Evolutionary conservation across 1,140 invertebrate genomes (phyloP), one percentile per base, ranked within the genome.

Genomic region (Lanistes nyassanus): DNA sequence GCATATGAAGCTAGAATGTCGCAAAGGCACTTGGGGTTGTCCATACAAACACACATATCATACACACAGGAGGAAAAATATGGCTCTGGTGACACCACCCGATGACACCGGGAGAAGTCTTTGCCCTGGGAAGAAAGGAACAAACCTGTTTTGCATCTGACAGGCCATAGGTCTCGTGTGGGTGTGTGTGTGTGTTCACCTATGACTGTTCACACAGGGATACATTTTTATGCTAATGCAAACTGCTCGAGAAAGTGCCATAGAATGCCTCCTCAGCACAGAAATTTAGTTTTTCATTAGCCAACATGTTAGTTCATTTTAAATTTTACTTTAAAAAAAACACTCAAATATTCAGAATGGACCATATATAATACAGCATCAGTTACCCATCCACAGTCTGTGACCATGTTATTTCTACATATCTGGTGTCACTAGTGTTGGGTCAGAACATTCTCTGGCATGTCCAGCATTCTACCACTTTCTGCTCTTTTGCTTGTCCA

Each of bases 1-100:
- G 95, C 94, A 86, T 98, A 98, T 0, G 96, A 95, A 66, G 93
- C 93, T 68, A 97, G 92, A 70, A 95, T 94, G 82, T 97, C 95
- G 89, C 96, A 98, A 84, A 97, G 94, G 86, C 96, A 98, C 71
- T 92, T 91, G 47, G 91, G 89, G 11, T 92, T 91, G 26, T 91
- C 91, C 6, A 92, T 92, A 90, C 96, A 98, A 83, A 96, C 94
- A 88, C 96, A 97, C 90, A 97, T 95, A 87, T 98, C 96, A 89
- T 95, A 91, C 74, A 94, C 92, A 88, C 96, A 98, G 0, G 96
- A 94, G 13, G 82, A 79, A 75, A 81, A 86, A 76, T 81, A 88
- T 56, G 86, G 78, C 26, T 86, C 82, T 58, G 84, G 85, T 13
- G 83, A 76, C 1, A 88, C 80, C 16, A 78, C 74, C 64, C 81